A percentile compares a stretch with the other conserved stretches of the same genome.
Conservation (phyloP, 2,888 invertebrate genomes). For the Chymomyza caudatula region DNA sequence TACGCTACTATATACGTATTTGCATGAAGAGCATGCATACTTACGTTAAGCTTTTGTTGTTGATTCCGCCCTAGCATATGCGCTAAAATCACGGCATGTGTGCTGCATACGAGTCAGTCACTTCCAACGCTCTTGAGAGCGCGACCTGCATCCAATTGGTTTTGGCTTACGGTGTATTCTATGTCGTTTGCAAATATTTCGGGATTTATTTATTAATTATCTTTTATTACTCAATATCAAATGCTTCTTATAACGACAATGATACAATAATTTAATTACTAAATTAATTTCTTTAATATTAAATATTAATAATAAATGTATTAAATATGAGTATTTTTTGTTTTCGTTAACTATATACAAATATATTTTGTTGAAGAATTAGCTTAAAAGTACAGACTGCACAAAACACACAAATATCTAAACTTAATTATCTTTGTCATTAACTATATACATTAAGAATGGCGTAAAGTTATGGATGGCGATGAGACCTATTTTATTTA, state of each 20-base stretch:
- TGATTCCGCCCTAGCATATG: no score
- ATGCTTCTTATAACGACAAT: not conserved
- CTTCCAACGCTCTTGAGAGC: no score
- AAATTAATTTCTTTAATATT: not conserved
- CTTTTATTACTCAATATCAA: not conserved
- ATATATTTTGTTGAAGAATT: not conserved
- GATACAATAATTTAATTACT: not conserved
- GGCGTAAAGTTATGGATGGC: not conserved
- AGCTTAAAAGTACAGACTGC: not conserved
- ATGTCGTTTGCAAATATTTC: no score
- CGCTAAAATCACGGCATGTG: no score
- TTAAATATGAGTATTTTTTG: constrained; percentile 43
- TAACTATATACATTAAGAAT: not conserved
- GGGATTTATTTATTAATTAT: no score
- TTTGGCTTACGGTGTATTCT: no score
- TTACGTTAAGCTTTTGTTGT: no score
- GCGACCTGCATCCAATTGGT: no score
- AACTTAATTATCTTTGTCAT: not conserved
- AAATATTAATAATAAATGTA: not conserved
- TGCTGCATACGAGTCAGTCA: no score
- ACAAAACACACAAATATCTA: not conserved
- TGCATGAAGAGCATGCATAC: no score
- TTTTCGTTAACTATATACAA: constrained; percentile 19
- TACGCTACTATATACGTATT: no score
- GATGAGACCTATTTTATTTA: not conserved